Percentiles rank a stretch among this genome's conserved stretches.
Conservation (phyloP, 2,113 vertebrate genomes). For the Nymphicus hollandicus region DNA sequence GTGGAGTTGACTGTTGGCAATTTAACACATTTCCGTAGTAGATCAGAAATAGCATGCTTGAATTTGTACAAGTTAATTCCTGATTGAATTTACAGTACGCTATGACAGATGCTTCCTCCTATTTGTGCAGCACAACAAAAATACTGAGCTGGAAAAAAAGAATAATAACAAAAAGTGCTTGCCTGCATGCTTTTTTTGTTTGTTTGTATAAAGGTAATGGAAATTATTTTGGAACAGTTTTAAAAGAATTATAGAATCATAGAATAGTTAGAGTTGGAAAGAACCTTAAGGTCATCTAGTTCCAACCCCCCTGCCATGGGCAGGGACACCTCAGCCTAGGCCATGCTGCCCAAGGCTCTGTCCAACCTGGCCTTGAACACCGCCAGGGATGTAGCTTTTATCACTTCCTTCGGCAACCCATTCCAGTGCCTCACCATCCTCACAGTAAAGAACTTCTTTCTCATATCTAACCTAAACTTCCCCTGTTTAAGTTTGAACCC, state of each 20-base stretch:
- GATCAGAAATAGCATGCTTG: conserved; percentile 17
- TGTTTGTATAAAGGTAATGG: not conserved
- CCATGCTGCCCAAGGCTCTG: not conserved
- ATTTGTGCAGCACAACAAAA: not conserved
- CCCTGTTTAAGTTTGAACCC: not conserved
- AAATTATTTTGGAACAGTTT: not conserved
- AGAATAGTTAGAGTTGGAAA: not conserved
- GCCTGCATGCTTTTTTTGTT: not conserved
- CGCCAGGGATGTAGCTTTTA: not conserved
- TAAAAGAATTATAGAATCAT: not conserved
- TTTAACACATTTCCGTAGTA: not conserved
- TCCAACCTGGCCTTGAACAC: not conserved
- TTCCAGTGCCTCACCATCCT: not conserved
- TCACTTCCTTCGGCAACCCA: not conserved
- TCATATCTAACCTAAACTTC: not conserved
- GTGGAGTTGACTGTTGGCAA: not conserved
- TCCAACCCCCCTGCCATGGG: not conserved
- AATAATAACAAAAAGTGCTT: not conserved
- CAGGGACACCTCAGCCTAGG: not conserved
- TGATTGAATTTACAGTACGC: not conserved
- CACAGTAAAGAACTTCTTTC: not conserved
- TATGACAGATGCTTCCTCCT: conserved; percentile 34
- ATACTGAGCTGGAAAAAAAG: not conserved
- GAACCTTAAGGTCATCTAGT: not conserved
- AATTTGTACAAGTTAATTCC: not conserved